Conservation (phyloP, 1,140 invertebrate species). For the Theocolax elegans region DNA sequence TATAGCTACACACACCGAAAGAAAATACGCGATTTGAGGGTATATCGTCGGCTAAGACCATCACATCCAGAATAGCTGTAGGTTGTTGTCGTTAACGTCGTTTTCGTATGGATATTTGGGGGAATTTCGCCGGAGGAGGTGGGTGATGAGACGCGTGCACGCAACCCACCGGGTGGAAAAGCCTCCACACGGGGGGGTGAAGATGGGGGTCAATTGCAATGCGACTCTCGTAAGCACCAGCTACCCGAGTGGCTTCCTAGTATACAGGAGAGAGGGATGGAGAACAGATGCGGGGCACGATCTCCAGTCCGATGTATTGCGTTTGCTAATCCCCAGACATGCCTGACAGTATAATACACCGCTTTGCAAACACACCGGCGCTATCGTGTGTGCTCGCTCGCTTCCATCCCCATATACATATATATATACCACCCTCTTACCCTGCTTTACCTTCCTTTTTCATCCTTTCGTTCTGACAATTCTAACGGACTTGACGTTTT, state of each 20-base stretch:
- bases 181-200: not conserved
- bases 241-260: too few species aligned
- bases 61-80: too few species aligned
- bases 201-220: conserved; percentile 58
- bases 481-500: not conserved
- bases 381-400: conserved; percentile 44
- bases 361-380: conserved; percentile 63
- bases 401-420: conserved; percentile 13
- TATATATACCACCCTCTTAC: conserved; percentile 3
- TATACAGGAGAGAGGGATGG: conserved; percentile 34
- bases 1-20: too few species aligned
- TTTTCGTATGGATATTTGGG: conserved; percentile 61
- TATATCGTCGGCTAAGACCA: too few species aligned
- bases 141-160: conserved; percentile 39
- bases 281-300: conserved; percentile 65
- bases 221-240: conserved; percentile 56
- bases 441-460: conserved; percentile 6
- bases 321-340: conserved; percentile 65
- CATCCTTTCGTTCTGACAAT: not conserved
- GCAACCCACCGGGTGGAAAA: not conserved
- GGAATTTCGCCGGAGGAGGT: conserved; percentile 51
- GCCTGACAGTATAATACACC: conserved; percentile 66
- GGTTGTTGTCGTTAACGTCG: conserved; percentile 23
- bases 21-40: too few species aligned
- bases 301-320: conserved; percentile 64